These are phyloP conservation scores for Upupa epops DNA, from an alignment of 2,113 vertebrate species.

Conservation along the genomic window DNA sequence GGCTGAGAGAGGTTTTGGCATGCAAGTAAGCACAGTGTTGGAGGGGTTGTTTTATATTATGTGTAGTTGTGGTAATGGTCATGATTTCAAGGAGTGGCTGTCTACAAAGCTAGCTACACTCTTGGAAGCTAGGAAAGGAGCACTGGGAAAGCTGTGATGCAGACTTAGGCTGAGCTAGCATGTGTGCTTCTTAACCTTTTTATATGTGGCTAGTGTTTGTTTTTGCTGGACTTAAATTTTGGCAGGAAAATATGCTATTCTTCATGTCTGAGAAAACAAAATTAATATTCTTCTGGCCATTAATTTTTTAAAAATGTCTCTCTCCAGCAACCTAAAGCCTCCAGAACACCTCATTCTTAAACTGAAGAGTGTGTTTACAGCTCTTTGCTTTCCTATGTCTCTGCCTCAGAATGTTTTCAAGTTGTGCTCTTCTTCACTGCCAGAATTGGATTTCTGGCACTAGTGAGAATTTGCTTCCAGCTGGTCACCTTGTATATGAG, in stretches of 20 bases:
- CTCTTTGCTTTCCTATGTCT: neutral
- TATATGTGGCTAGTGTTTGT: neutral
- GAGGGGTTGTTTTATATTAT: neutral
- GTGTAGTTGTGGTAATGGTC: neutral
- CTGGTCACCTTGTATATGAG: accelerated
- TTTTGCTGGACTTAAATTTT: neutral
- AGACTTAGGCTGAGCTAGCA: neutral
- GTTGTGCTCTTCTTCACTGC: neutral
- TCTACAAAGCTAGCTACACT: neutral
- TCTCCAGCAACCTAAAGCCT: neutral
- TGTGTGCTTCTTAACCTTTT: neutral
- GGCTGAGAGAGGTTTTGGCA: neutral
- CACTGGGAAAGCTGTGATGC: neutral
- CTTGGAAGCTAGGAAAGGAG: neutral
- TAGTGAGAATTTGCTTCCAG: neutral
- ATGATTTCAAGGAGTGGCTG: neutral
- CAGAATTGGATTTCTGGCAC: neutral
- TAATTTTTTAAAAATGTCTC: neutral
- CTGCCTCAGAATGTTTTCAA: neutral
- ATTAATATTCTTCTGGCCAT: neutral
- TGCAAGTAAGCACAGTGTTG: neutral
- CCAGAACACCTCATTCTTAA: neutral
- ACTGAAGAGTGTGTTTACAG: neutral
- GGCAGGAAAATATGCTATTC: neutral
- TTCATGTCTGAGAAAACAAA: neutral